Evolutionary conservation across 2,113 vertebrate species (phyloP).

Genomic region (Eonycteris spelaea): DNA sequence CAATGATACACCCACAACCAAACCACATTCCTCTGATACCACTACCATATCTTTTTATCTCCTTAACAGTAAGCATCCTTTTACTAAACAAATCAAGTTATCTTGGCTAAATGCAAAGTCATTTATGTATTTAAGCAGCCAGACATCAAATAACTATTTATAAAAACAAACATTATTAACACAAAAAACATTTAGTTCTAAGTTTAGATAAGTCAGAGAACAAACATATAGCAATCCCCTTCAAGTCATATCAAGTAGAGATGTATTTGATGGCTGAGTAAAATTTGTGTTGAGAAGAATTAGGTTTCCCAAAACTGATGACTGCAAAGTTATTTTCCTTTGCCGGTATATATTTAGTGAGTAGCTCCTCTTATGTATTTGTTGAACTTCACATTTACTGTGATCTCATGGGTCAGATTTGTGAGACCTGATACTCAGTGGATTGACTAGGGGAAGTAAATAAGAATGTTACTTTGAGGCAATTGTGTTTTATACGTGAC

Average conservation of each 20-base stretch:
- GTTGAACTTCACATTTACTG: neutral
- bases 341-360: slow-evolving; percentile 21
- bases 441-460: neutral
- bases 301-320: neutral
- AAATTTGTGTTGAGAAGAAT: neutral
- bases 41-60: neutral
- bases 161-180: neutral
- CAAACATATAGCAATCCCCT: neutral
- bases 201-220: slow-evolving; percentile 10
- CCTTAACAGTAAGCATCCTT: neutral
- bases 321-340: neutral
- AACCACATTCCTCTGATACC: neutral
- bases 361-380: neutral
- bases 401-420: neutral
- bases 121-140: neutral
- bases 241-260: neutral
- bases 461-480: slow-evolving; percentile 8
- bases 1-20: no score
- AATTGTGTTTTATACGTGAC: slow-evolving; percentile 36
- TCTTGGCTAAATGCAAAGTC: neutral
- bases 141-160: neutral
- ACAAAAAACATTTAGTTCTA: slow-evolving; percentile 23
- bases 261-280: neutral
- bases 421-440: neutral
- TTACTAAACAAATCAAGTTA: neutral